phyloP scores from a whole-genome alignment of 2,888 invertebrate genomes.

The Melinopterus prodromus region DNA sequence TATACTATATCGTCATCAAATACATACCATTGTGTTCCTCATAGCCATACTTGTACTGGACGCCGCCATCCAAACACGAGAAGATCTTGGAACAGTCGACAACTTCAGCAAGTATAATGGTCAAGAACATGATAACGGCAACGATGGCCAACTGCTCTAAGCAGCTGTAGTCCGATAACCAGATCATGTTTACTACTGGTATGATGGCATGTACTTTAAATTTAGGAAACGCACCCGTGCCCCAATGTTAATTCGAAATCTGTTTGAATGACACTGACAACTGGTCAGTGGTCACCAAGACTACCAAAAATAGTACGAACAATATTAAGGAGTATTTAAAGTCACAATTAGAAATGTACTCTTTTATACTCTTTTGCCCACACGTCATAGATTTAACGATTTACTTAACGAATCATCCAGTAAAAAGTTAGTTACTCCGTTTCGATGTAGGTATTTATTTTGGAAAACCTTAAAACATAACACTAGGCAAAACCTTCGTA shows the following conservation, averaged over 20 bases:
- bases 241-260: not conserved
- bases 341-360: too few species aligned
- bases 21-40: constrained; percentile 34
- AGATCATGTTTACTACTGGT: constrained; percentile 22
- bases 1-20: too few species aligned
- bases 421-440: too few species aligned
- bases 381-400: too few species aligned
- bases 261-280: constrained; percentile 7
- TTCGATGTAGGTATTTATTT: too few species aligned
- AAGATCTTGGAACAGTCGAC: constrained; percentile 38
- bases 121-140: constrained; percentile 36
- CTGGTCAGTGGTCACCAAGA: not conserved
- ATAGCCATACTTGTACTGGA: constrained; percentile 33
- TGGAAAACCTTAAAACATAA: too few species aligned
- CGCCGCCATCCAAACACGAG: constrained; percentile 10
- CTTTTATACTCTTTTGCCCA: too few species aligned
- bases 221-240: constrained; percentile 25
- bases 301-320: too few species aligned
- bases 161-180: constrained; percentile 31
- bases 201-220: constrained; percentile 30
- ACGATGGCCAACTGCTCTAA: constrained; percentile 36
- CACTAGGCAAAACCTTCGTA: too few species aligned
- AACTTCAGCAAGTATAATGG: constrained; percentile 40
- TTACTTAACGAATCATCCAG: too few species aligned
- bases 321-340: too few species aligned